A percentile compares a stretch with the other conserved stretches of the same genome.
Conservation (phyloP, 2,797 vertebrate genomes). For the Leucoraja ocellata region DNA sequence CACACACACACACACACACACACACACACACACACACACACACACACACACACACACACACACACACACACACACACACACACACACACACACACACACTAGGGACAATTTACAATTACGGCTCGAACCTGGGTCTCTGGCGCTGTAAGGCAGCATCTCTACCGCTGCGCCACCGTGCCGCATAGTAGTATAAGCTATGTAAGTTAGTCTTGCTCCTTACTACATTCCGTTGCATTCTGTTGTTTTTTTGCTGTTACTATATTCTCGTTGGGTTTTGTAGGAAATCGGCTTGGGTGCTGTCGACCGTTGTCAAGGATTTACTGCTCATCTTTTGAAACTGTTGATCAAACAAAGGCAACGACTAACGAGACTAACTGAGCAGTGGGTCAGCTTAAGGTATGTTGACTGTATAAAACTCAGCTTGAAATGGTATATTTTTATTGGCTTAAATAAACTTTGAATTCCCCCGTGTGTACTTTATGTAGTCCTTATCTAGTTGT, state of each 20-base stretch:
- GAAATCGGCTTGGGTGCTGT: conserved; percentile 75
- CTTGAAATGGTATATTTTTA: neutral
- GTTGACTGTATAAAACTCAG: neutral
- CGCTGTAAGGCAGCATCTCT: no score
- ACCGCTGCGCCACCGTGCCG: no score
- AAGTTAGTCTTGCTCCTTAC: neutral
- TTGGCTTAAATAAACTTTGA: neutral
- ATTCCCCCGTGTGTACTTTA: neutral
- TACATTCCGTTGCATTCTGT: neutral
- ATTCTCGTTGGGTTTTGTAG: conserved; percentile 50
- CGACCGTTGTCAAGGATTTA: conserved; percentile 83
- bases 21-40: no score
- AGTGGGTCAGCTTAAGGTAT: conserved; percentile 81
- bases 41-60: no score
- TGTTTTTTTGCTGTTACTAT: neutral
- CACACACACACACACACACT: no score
- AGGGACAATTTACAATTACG: no score
- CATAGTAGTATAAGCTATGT: neutral
- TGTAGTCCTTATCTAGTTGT: neutral
- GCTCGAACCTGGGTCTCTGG: no score
- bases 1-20: no score
- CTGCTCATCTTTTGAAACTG: conserved; percentile 80
- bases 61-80: no score
- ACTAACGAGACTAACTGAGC: conserved; percentile 71
- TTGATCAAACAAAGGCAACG: conserved; percentile 72